Percentiles rank a stretch among this genome's conserved stretches.
Evolutionary conservation across 2,888 invertebrate species (phyloP).

Genomic region (Orgyia antiqua): DNA sequence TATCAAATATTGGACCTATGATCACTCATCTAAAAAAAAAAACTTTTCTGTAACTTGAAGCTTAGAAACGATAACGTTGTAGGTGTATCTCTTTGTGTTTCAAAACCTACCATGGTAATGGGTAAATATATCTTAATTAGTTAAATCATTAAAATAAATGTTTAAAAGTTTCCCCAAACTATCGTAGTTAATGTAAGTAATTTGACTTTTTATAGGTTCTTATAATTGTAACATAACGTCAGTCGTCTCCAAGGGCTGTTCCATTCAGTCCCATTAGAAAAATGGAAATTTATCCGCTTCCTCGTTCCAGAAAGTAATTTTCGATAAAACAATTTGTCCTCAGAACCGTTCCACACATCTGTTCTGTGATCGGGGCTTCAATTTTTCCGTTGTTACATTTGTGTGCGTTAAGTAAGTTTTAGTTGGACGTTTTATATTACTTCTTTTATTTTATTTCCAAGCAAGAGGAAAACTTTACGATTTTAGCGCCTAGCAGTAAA

Average conservation of each 20-base stretch:
- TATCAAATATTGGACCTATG: too few species aligned
- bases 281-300: constrained; percentile 61
- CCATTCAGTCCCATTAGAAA: constrained; percentile 60
- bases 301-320: constrained; percentile 64
- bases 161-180: too few species aligned
- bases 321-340: constrained; percentile 76
- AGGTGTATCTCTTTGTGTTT: too few species aligned
- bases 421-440: constrained; percentile 10
- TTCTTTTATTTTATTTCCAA: constrained; percentile 20
- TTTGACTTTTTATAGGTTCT: constrained; percentile 18
- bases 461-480: background rate
- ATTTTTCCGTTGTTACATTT: constrained; percentile 34
- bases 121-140: too few species aligned
- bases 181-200: too few species aligned
- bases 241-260: constrained; percentile 24
- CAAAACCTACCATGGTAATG: too few species aligned
- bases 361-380: constrained; percentile 45
- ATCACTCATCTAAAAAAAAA: too few species aligned
- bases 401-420: constrained; percentile 23
- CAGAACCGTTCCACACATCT: constrained; percentile 65
- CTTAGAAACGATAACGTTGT: too few species aligned
- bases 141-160: too few species aligned
- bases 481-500: background rate
- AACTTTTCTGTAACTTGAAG: too few species aligned
- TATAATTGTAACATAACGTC: constrained; percentile 35